Base-by-base conservation (phyloP, 1,140 invertebrate genomes). In the Tenebrio molitor region DNA sequence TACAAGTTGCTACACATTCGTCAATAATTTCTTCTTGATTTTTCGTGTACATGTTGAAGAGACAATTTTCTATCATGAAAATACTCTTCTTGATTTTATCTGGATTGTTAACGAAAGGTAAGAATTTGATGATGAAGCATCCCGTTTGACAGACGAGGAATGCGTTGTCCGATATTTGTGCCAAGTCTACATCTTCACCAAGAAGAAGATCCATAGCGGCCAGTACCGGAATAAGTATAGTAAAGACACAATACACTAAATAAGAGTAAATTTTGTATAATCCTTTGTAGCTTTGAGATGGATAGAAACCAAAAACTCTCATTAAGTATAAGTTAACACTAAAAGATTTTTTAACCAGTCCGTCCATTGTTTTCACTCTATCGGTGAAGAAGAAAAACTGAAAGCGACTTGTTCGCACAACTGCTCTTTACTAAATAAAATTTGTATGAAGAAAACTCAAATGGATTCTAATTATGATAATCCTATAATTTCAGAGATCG, bases 21-120 rank as follows among this genome's bases (percentile, higher is more conserved):
- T 44, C 19, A 2, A 72, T 25, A 36, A 69, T 25, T 7, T 10
- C 0, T 3, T 66, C 39, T 64, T 72, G 70, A 2, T 65, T 7
- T 50, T n/a, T 12, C 7, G 21, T 14, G 12, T 66, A 21, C n/a
- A 15, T 46, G 12, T 14, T 72, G 33, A 72, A 72, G 1, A 72
- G 17, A n/a, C n/a, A 4, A 2, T 65, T 19, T 17, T 66, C 34
- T 42, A 72, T 44, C 29, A 25, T 41, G 1, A 66, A 21, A 7
- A 65, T 44, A 8, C 41, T 44, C 17, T 19, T 62, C 34, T 15
- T 71, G 2, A 46, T 34, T 0, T 34, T 25, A 2, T 72, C 21
- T 4, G 70, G 12, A 2, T 72, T 34, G 2, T 16, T 46, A 6
- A 14, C 29, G 16, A 65, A 50, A 1, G 63, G 62, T 7, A 65